Evolutionary conservation across 1,140 invertebrate genomes (phyloP).

Genomic region (Phymastichus coffea): DNA sequence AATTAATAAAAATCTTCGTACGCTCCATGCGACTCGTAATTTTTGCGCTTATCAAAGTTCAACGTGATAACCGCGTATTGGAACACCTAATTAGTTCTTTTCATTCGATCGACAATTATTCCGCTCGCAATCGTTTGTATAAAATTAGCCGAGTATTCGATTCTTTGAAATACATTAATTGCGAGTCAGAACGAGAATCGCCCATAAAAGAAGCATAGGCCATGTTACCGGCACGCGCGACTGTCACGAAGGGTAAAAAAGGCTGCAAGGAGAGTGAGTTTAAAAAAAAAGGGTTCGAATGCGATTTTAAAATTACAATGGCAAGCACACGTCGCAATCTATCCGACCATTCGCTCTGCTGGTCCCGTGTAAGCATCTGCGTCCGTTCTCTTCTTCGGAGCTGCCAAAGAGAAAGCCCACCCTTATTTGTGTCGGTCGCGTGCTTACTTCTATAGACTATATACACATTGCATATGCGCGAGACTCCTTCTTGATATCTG

Average conservation of each 20-base stretch:
- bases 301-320: constrained; percentile 53
- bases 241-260: constrained; percentile 29
- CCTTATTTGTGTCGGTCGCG: constrained; percentile 16
- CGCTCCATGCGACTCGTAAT: too few species aligned
- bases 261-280: constrained; percentile 14
- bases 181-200: too few species aligned
- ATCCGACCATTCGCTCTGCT: constrained; percentile 39
- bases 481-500: too few species aligned
- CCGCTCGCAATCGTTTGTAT: too few species aligned
- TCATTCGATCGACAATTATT: too few species aligned
- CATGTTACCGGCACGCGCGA: not conserved
- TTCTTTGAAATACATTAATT: too few species aligned
- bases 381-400: constrained; percentile 35
- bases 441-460: not conserved
- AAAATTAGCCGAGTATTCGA: too few species aligned
- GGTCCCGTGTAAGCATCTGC: constrained; percentile 45
- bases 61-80: too few species aligned
- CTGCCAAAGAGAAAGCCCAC: not conserved
- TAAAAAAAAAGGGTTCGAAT: constrained; percentile 25
- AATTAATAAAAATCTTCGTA: too few species aligned
- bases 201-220: too few species aligned
- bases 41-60: too few species aligned
- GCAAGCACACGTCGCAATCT: constrained; percentile 47
- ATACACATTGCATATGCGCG: constrained; percentile 18
- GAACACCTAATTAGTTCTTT: too few species aligned